Percentiles rank a stretch among this genome's conserved stretches.
Evolutionary conservation across 2,797 vertebrate species (phyloP).

Genomic region (Tinamus major): DNA sequence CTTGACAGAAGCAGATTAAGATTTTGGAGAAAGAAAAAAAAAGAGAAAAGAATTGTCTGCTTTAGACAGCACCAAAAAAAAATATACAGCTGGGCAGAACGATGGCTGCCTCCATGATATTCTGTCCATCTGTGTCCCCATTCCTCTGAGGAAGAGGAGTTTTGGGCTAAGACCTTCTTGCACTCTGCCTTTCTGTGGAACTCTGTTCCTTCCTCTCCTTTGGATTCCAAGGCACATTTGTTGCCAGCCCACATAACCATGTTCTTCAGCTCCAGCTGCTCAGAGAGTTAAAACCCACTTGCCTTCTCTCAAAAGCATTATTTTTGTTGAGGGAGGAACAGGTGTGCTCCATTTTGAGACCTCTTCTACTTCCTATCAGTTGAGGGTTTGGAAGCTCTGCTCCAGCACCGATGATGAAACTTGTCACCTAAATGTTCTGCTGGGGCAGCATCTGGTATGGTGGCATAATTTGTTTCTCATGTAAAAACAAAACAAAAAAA

Average conservation of each 20-base stretch:
- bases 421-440: neutral
- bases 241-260: neutral
- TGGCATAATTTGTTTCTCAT: neutral
- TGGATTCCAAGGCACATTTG: neutral
- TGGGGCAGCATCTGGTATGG: neutral
- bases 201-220: neutral
- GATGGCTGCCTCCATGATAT: neutral
- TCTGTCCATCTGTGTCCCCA: neutral
- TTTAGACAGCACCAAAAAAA: neutral
- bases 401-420: neutral
- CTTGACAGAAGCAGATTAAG: neutral
- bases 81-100: neutral
- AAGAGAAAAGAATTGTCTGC: neutral
- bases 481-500: neutral
- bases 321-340: neutral
- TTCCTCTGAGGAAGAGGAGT: neutral
- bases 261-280: neutral
- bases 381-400: neutral
- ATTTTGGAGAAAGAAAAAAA: neutral
- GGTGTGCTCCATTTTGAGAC: neutral
- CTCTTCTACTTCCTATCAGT: neutral
- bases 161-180: neutral
- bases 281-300: neutral
- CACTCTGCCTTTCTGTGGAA: neutral
- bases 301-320: neutral